Conservation (phyloP, 2,888 invertebrate species). For the Choristoneura rosaceana region DNA sequence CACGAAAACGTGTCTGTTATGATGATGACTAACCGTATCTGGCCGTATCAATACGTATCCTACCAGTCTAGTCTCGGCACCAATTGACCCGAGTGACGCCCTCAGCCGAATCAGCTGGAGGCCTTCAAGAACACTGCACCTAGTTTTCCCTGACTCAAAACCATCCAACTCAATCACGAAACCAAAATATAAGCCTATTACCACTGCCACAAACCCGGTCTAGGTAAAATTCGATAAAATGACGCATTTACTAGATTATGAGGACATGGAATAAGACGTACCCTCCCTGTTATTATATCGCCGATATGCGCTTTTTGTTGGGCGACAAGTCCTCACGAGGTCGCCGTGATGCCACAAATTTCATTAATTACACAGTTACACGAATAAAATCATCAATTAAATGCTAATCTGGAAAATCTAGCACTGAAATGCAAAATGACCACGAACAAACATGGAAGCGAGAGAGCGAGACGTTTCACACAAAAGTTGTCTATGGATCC, state of each 20-base stretch:
- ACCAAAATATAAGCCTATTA: constrained; percentile 53
- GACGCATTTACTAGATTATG: constrained; percentile 84
- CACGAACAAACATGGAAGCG: constrained; percentile 86
- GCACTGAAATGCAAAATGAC: constrained; percentile 82
- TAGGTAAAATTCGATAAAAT: constrained; percentile 80
- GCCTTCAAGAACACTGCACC: constrained; percentile 61
- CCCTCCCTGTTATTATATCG: constrained; percentile 83
- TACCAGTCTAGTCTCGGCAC: constrained; percentile 61
- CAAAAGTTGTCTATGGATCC: constrained; percentile 63
- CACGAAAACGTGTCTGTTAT: constrained; percentile 70
- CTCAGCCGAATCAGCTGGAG: constrained; percentile 79
- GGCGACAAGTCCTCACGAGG: constrained; percentile 82
- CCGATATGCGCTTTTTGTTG: constrained; percentile 76
- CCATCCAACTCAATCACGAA: constrained; percentile 39
- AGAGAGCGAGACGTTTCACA: constrained; percentile 76
- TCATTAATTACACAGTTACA: constrained; percentile 82
- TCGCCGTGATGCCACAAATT: constrained; percentile 79
- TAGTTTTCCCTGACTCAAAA: constrained; percentile 47
- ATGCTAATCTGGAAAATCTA: constrained; percentile 80
- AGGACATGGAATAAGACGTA: constrained; percentile 81
- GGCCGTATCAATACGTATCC: constrained; percentile 72
- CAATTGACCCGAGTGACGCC: constrained; percentile 69
- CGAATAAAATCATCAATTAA: constrained; percentile 76
- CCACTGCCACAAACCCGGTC: constrained; percentile 61
- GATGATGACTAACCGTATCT: constrained; percentile 80